Evolutionary conservation across 2,888 invertebrate species (phyloP).

Genomic region (Troglohyphantes excavatus): DNA sequence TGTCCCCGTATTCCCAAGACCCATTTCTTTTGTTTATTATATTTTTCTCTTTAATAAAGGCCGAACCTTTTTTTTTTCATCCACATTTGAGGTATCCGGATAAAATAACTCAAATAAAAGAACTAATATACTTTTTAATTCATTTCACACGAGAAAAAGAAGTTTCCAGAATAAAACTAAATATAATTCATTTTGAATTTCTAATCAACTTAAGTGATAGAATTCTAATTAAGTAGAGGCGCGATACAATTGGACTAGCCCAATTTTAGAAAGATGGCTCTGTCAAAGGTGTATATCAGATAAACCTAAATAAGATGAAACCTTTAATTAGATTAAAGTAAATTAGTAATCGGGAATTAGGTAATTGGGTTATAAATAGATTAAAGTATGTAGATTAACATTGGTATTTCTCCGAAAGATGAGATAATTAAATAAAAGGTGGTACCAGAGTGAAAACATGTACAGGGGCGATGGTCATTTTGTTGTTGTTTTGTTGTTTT

Average conservation of each 20-base stretch:
- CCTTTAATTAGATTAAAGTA: neutral
- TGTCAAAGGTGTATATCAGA: neutral
- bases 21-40: neutral
- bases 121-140: neutral
- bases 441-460: no score
- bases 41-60: neutral
- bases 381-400: neutral
- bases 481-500: no score
- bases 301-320: neutral
- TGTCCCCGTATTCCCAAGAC: no score
- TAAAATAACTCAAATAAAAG: neutral
- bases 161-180: neutral
- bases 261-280: no score
- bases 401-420: no score
- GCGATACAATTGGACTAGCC: neutral
- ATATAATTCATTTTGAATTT: neutral
- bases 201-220: conserved; percentile 15
- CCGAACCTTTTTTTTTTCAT: neutral
- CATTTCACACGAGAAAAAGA: neutral
- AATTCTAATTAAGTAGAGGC: conserved; percentile 3
- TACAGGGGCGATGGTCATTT: no score
- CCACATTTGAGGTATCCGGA: neutral
- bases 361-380: neutral
- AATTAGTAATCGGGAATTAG: neutral
- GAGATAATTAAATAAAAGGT: no score